Evolutionary conservation across 2,888 invertebrate genomes (phyloP).

Genomic region (Lithophane socia): DNA sequence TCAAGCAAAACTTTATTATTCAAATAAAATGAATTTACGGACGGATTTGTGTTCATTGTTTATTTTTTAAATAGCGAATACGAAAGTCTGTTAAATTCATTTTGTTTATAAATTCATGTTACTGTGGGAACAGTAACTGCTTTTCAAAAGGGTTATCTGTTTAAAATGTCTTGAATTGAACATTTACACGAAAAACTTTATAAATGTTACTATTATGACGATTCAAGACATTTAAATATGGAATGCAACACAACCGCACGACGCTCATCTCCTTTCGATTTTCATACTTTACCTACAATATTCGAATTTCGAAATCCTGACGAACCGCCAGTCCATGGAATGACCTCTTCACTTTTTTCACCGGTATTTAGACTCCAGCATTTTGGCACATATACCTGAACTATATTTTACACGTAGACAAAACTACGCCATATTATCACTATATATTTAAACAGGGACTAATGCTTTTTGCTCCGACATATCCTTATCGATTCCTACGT

Average conservation of each 20-base stretch:
- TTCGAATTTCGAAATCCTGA: constrained; percentile 31
- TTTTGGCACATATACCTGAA: constrained; percentile 35
- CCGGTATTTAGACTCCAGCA: constrained; percentile 42
- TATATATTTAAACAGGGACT: constrained; percentile 10
- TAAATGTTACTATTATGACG: background rate
- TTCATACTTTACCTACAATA: constrained; percentile 34
- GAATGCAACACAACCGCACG: constrained; percentile 40
- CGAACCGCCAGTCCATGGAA: constrained; percentile 61
- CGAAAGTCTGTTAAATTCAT: constrained; percentile 15
- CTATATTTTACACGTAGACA: constrained; percentile 24
- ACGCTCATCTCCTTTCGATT: constrained; percentile 56
- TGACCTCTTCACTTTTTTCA: constrained; percentile 68
- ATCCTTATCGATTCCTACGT: constrained; percentile 20
- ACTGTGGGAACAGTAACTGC: constrained; percentile 11
- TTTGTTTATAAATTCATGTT: constrained; percentile 24
- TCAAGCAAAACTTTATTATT: constrained; percentile 5
- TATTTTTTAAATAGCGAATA: background rate
- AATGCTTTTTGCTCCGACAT: constrained; percentile 3
- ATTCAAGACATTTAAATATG: constrained; percentile 55
- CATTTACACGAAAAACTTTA: background rate
- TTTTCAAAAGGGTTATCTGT: constrained; percentile 11
- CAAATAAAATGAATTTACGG: constrained; percentile 25
- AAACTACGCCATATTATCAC: constrained; percentile 25
- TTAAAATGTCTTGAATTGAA: constrained; percentile 50
- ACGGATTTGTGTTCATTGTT: background rate